Base-by-base conservation (phyloP, 2,888 invertebrate species). In the Aleiodes leptofemur region DNA sequence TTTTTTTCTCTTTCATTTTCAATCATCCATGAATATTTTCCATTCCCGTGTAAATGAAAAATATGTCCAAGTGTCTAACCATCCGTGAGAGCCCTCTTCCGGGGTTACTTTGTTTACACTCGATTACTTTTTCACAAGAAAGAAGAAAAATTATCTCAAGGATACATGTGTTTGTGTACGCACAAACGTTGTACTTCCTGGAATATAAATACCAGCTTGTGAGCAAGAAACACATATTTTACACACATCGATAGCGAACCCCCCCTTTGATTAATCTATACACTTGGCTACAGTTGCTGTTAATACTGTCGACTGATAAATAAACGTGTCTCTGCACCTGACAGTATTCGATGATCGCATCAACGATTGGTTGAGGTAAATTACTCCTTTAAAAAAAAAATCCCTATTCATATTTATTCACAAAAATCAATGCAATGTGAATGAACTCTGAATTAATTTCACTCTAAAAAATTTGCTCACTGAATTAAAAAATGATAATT, bases 191-290 rank as follows among this genome's bases (percentile, higher is more conserved):
- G 8, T 3, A 31, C n/a, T 16, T 43, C 43, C 43, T 43, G 43
- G 43, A 43, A 43, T 43, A 43, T 43, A 43, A 43, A 43, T 43
- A 43, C 34, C 59, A 23, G 64, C 48, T 48, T 48, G 43, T 48
- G n/a, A 7, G 23, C 34, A 43, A 23, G 64, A 64, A 43, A 34
- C 16, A 23, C 23, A 23, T 23, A 23, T 64, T 53, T 29, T 71
- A 29, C 31, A 74, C 75, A 75, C 75, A 75, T 75, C 75, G 64
- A 50, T 72, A 50, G 38, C 75, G 68, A 75, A 23, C 23, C 23
- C 23, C 75, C 75, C 77, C 77, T 8, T 79, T 81, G 81, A 82
- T 81, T 82, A 81, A 82, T 82, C 79, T 72, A 73, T 77, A 78
- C 79, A 81, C 79, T 82, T 78, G 76, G 77, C 79, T 74, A 74